Conservation (phyloP, 2,888 invertebrate species). For the Mythimna ferrago region DNA sequence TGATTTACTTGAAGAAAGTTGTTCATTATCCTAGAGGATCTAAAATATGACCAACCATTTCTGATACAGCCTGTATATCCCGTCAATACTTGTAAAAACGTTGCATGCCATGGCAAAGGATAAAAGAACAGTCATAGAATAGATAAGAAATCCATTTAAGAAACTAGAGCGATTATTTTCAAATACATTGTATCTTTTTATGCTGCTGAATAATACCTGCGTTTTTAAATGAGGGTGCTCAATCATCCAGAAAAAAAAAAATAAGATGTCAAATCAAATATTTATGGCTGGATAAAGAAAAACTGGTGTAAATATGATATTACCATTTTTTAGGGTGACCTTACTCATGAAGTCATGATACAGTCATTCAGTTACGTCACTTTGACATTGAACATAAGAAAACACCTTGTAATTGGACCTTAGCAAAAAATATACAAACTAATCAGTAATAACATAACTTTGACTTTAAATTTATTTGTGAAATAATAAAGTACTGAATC, state of each 20-base stretch:
- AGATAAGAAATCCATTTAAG: slow-evolving; percentile 3
- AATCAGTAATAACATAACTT: background rate
- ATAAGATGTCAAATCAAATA: background rate
- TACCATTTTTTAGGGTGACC: slow-evolving; percentile 52
- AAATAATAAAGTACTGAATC: background rate
- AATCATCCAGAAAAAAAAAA: background rate
- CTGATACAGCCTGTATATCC: background rate
- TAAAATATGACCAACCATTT: background rate
- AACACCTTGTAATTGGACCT: slow-evolving; percentile 47
- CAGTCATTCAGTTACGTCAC: slow-evolving; percentile 59
- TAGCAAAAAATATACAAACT: slow-evolving; percentile 5
- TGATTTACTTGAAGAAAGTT: background rate
- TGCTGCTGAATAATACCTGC: slow-evolving; percentile 12
- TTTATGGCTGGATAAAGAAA: slow-evolving; percentile 35
- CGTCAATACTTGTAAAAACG: background rate
- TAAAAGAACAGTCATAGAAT: background rate
- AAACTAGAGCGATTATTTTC: background rate
- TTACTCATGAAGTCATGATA: slow-evolving; percentile 49
- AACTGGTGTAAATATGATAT: slow-evolving; percentile 41
- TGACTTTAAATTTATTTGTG: slow-evolving; percentile 6
- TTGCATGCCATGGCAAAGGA: background rate
- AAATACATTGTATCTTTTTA: background rate
- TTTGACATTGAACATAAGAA: slow-evolving; percentile 52
- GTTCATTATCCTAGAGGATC: background rate
- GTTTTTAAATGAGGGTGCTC: slow-evolving; percentile 4